Evolutionary conservation across 1,140 invertebrate species (phyloP), one percentile per base, ranked within the genome.

Genomic region (Trichonephila inaurata): DNA sequence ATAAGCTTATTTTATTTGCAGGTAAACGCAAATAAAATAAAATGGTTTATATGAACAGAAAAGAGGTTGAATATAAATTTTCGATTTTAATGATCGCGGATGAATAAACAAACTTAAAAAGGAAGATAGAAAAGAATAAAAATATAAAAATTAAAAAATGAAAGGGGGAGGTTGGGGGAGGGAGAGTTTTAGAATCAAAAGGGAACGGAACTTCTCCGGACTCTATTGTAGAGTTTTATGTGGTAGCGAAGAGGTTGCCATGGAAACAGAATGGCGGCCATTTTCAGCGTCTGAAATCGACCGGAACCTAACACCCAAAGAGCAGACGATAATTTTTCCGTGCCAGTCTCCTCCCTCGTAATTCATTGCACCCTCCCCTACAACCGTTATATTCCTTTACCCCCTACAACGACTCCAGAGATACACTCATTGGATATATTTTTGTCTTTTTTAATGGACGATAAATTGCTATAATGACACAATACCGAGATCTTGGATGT

Each of bases 361-460:
- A 92, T 92, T 92, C 91, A 92, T 92, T 92, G 91, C 91, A 83
- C 40, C 91, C 82, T 51, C 91, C 91, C 77, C 83, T 82, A 61
- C 72, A 83, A 92, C 91, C 91, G 87, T 92, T 92, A 92, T 92
- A 69, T 92, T 85, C 81, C 90, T 51, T 82, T 85, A 91, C 90
- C 90, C 61, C 90, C 90, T 85, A 24, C 90, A 24, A 40, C 33
- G 77, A 81, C 69, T 64, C 81, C 51, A 72, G 24, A 61, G 83
- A 58, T 61, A 44, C 51, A 86, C 91, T 51, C 91, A 92, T 66
- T 66, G 62, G 82, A 60, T 61, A 60, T 87, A 91, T 91, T 91
- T 91, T 91, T 91, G 82, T 92, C 82, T 92, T 92, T 92, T 92
- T 92, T 92, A 87, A 92, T 92, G 91, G 91, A 92, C 91, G 83